phyloP scores from a whole-genome alignment of 2,888 invertebrate species.

The Eristalis tenax region DNA sequence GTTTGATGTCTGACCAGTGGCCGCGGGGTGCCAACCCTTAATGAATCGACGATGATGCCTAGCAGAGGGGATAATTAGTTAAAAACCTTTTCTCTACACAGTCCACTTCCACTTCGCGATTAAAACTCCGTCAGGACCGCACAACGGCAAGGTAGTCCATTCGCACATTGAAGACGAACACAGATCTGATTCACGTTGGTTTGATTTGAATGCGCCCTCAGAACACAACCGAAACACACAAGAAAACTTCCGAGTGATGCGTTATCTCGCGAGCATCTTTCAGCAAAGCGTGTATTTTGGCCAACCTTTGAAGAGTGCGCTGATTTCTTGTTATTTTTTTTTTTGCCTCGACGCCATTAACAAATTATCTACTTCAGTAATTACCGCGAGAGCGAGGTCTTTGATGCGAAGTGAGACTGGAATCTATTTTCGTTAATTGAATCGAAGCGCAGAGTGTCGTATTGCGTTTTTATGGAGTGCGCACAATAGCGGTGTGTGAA shows the following conservation, averaged over 20 bases:
- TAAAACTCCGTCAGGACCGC: constrained; percentile 31
- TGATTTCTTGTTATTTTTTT: constrained; percentile 1
- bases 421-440: constrained; percentile 51
- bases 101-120: neutral
- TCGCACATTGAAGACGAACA: neutral
- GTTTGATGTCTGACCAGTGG: constrained; percentile 36
- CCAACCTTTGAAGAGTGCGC: constrained; percentile 34
- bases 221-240: constrained; percentile 5
- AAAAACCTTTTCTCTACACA: constrained; percentile 28
- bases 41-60: constrained; percentile 37
- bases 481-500: neutral
- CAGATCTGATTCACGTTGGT: neutral
- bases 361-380: constrained; percentile 60
- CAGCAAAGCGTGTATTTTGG: neutral
- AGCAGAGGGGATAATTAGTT: constrained; percentile 42
- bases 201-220: constrained; percentile 2
- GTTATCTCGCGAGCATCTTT: constrained; percentile 54
- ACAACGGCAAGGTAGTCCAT: neutral
- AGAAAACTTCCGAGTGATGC: constrained; percentile 35
- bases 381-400: constrained; percentile 35
- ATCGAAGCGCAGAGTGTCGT: constrained; percentile 16
- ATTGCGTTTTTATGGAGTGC: neutral
- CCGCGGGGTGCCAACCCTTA: constrained; percentile 28
- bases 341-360: constrained; percentile 54
- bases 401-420: constrained; percentile 27